phyloP scores from a whole-genome alignment of 2,888 invertebrate genomes.

The Stramonita haemastoma region DNA sequence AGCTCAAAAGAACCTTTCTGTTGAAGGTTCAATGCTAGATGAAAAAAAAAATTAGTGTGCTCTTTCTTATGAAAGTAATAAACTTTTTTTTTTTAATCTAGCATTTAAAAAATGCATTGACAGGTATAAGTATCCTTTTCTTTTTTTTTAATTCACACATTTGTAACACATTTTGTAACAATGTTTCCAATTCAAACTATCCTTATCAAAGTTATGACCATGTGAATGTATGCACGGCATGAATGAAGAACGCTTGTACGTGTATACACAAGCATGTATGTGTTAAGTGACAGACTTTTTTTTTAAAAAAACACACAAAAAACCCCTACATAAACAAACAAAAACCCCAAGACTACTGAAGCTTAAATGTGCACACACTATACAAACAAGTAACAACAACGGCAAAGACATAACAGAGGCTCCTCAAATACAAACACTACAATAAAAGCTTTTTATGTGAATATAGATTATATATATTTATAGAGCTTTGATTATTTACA shows the following conservation, averaged over 20 bases:
- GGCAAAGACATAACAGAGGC: not conserved
- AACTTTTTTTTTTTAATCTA: too few species aligned
- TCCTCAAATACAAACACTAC: constrained; percentile 15
- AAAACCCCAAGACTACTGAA: not conserved
- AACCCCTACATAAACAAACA: too few species aligned
- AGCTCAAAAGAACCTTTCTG: not conserved
- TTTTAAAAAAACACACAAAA: not conserved
- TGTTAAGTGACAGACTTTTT: not conserved
- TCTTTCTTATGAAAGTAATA: too few species aligned
- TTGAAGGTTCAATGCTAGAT: too few species aligned
- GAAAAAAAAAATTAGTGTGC: too few species aligned
- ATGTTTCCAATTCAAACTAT: too few species aligned
- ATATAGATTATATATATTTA: not conserved
- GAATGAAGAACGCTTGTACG: not conserved
- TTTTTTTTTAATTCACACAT: too few species aligned
- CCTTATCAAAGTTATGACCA: too few species aligned
- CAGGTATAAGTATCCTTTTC: too few species aligned
- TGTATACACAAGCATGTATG: not conserved
- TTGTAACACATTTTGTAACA: too few species aligned
- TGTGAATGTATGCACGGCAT: too few species aligned
- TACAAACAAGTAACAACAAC: not conserved
- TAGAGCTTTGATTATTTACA: not conserved
- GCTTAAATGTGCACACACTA: constrained; percentile 14
- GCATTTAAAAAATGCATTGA: too few species aligned
- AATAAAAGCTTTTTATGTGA: not conserved